Percentiles rank a stretch among this genome's conserved stretches.
phyloP scores from a whole-genome alignment of 2,888 invertebrate genomes.

The Caenorhabditis uteleia region DNA sequence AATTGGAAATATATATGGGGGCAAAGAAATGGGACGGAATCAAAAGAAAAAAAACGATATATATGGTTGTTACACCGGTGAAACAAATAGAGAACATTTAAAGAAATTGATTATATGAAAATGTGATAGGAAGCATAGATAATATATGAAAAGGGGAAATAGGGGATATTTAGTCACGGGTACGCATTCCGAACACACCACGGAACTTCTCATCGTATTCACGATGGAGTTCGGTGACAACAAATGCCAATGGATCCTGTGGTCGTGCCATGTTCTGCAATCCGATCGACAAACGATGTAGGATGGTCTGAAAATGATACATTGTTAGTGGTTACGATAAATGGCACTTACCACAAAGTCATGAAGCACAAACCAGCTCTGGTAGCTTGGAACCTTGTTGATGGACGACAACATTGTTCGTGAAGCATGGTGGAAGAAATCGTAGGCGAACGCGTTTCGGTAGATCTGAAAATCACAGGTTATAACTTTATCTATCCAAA shows the following conservation, averaged over 20 bases:
- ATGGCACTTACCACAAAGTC: slow-evolving; percentile 54
- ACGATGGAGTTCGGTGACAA: slow-evolving; percentile 51
- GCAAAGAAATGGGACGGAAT: no score
- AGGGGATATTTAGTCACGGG: slow-evolving; percentile 3
- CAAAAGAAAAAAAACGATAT: no score
- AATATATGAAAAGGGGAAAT: background rate
- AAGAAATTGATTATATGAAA: no score
- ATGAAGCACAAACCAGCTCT: slow-evolving; percentile 60
- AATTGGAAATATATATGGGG: no score
- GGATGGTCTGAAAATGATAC: slow-evolving; percentile 41
- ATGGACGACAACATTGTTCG: slow-evolving; percentile 38
- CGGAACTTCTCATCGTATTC: slow-evolving; percentile 65
- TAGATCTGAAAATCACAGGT: slow-evolving; percentile 36
- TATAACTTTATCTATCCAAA: background rate
- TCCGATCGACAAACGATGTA: slow-evolving; percentile 51
- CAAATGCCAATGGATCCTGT: slow-evolving; percentile 53
- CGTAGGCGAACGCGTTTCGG: slow-evolving; percentile 64
- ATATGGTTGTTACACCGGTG: no score
- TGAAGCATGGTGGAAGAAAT: slow-evolving; percentile 63
- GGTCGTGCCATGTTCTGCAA: slow-evolving; percentile 52
- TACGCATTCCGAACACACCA: slow-evolving; percentile 62
- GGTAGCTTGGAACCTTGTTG: slow-evolving; percentile 52
- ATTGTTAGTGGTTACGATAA: background rate
- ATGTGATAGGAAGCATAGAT: no score
- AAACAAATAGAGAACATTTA: no score